Base-by-base conservation (phyloP, 2,113 vertebrate species). In the Cyanistes caeruleus region DNA sequence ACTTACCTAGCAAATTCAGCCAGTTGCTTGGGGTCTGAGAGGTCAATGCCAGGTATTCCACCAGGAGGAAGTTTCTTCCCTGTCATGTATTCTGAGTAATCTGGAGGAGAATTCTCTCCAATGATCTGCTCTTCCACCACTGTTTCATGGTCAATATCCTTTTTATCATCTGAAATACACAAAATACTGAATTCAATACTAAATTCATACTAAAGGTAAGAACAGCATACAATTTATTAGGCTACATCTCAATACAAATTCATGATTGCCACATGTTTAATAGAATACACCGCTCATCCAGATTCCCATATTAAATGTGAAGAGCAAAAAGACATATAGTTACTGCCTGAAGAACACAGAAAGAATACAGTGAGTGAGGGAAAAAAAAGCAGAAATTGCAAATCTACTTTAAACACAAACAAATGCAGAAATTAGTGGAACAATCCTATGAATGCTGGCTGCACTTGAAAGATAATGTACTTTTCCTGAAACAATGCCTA, bases 1-100 rank as follows among this genome's bases (percentile, higher is more conserved):
- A 97, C 98, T 98, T 97, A 99, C 99, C 99, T 98, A 95, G 99
- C 99, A 98, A 99, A 99, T 97, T 99, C 99, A 93, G 99, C 99
- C 98, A 99, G 98, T 87, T 99, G 99, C 95, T 99, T 99, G 83
- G 99, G 99, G 89, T 99, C 99, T 13, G 99, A 99, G 77, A 99
- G 98, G 96, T 99, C 99, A 63, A 99, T 99, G 94, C 99, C 99
- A 30, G 99, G 99, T 95, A 99, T 99, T 55, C 99, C 99, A 92
- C 99, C 99, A 51, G 99, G 99, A 55, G 99, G 99, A 73, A 99
- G 99, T 90, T 99, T 99, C 98, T 99, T 99, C 68, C 99, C 99
- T 7, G 99, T 99, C 99, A 99, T 99, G 95, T 99, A 99, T 89
- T 99, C 99, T 2, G 99, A 99, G 91, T 99, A 99, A 98, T 99